Percentiles rank a stretch among this genome's conserved stretches.
Conservation (phyloP, 1,140 invertebrate genomes). For the Caenorhabditis briggsae region DNA sequence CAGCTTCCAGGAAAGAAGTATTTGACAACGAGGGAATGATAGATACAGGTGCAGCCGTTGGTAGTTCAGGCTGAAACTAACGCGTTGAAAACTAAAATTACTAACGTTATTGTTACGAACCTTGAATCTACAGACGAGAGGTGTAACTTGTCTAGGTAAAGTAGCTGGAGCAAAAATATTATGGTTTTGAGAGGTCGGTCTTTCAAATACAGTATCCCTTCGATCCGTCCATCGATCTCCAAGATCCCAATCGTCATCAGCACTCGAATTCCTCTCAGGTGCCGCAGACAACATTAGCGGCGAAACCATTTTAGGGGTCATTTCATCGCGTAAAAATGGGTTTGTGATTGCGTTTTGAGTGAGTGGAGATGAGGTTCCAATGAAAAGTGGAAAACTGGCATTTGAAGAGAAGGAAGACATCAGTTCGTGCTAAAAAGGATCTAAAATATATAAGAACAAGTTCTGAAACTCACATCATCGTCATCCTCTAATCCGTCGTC, state of each 20-base stretch:
- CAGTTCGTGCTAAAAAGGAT: conserved; percentile 22
- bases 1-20: not conserved
- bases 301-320: conserved; percentile 19
- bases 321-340: conserved; percentile 42
- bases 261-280: not conserved
- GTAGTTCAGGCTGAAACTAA: conserved; percentile 11
- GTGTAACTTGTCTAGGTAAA: conserved; percentile 59
- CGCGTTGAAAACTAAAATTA: too few relatives aligned
- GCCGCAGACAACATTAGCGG: not conserved
- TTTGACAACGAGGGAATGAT: conserved; percentile 29
- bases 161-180: conserved; percentile 55
- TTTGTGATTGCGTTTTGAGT: conserved; percentile 11
- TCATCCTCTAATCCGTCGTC: conserved; percentile 65
- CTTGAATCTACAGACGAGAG: conserved; percentile 31
- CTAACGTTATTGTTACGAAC: not conserved
- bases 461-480: conserved; percentile 27
- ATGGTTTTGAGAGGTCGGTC: not conserved
- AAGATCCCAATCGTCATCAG: conserved; percentile 17
- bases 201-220: conserved; percentile 31
- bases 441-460: too few relatives aligned
- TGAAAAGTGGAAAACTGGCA: conserved; percentile 8
- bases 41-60: conserved; percentile 22
- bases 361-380: conserved; percentile 11
- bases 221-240: conserved; percentile 35
- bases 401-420: conserved; percentile 18